Percentiles rank a stretch among this genome's conserved stretches.
phyloP scores from a whole-genome alignment of 2,113 vertebrate genomes.

The Aegithalos caudatus region DNA sequence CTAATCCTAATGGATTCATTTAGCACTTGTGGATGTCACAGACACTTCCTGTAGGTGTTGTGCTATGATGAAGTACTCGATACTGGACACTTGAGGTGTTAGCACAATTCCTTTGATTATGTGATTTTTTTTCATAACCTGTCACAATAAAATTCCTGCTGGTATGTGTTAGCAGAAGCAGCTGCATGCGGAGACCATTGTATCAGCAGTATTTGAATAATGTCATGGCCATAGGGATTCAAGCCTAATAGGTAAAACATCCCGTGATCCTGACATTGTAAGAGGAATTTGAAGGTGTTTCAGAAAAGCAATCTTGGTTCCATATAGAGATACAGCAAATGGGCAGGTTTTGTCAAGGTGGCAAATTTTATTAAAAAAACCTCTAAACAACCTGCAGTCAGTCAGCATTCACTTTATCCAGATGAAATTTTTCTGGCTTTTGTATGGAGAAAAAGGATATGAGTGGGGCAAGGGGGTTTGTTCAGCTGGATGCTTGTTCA shows the following conservation, averaged over 20 bases:
- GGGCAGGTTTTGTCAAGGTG: neutral
- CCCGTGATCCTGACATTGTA: neutral
- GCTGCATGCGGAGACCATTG: neutral
- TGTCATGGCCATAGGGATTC: neutral
- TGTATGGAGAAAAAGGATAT: neutral
- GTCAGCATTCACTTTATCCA: neutral
- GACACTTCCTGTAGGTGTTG: neutral
- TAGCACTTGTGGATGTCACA: constrained; percentile 1
- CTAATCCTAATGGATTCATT: constrained; percentile 37
- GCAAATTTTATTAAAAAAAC: neutral
- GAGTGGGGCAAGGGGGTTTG: neutral
- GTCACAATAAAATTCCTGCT: constrained; percentile 4
- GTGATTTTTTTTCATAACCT: neutral
- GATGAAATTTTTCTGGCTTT: neutral
- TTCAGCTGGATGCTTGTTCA: constrained; percentile 29
- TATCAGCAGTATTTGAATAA: constrained; percentile 13
- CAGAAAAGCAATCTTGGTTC: neutral
- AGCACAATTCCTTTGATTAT: constrained; percentile 31
- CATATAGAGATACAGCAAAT: neutral
- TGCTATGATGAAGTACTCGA: neutral
- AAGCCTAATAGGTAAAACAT: neutral
- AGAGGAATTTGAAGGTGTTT: neutral
- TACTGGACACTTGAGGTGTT: constrained; percentile 8
- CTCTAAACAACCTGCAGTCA: neutral
- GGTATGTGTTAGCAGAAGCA: neutral